Percentiles rank a stretch among this genome's conserved stretches.
Evolutionary conservation across 1,140 invertebrate genomes (phyloP).

Genomic region (Venturia canescens): DNA sequence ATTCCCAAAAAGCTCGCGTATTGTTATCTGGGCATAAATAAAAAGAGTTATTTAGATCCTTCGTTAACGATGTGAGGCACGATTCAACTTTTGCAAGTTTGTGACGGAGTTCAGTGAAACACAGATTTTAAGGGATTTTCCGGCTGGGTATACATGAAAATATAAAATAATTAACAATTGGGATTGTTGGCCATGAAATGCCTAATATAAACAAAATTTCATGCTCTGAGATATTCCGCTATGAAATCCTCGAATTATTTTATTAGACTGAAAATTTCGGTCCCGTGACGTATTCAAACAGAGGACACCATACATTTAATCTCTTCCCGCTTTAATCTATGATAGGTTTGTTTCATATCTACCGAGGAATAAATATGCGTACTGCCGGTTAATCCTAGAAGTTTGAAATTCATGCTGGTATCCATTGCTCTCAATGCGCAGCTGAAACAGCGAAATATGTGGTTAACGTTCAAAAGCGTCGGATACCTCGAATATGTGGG

Average conservation of each 20-base stretch:
- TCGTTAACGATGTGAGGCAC: slow-evolving; percentile 20
- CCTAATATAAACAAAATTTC: no score
- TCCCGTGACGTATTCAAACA: neutral
- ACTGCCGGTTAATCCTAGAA: neutral
- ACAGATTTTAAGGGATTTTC: no score
- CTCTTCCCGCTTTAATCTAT: neutral
- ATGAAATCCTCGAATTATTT: no score
- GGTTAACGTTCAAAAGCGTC: slow-evolving; percentile 16
- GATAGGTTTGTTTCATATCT: neutral
- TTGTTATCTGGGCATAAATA: slow-evolving; percentile 23
- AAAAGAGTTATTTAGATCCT: slow-evolving; percentile 11
- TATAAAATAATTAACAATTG: no score
- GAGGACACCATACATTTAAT: neutral
- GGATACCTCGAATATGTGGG: slow-evolving; percentile 1
- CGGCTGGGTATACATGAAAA: no score
- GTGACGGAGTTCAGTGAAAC: neutral
- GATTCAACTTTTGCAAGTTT: slow-evolving; percentile 11
- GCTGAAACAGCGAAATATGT: neutral
- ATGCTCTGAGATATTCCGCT: no score
- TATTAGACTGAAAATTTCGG: no score
- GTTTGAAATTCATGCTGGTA: neutral
- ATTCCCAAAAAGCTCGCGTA: slow-evolving; percentile 45
- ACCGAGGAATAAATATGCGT: neutral
- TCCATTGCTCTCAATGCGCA: neutral
- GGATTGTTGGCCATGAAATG: no score